Evolutionary conservation across 1,140 invertebrate genomes (phyloP).

Genomic region (Colletes gigas): DNA sequence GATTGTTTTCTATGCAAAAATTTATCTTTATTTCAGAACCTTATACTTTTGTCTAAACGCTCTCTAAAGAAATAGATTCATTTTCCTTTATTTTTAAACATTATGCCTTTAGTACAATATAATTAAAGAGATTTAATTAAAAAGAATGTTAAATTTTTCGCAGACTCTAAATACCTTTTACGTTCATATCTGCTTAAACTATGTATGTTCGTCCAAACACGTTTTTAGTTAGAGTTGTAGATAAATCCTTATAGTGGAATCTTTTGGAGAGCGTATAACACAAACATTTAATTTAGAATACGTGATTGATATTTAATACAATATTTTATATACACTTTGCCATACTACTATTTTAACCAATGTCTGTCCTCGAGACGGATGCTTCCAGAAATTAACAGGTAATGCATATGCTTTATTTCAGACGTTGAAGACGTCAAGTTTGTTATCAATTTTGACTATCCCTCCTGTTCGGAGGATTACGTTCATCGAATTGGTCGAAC

Average conservation of each 20-base stretch:
- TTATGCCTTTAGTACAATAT: neutral
- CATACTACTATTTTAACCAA: conserved; percentile 57
- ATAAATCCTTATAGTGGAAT: neutral
- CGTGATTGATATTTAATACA: conserved; percentile 28
- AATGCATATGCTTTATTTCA: conserved; percentile 81
- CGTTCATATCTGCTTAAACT: neutral
- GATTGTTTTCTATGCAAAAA: conserved; percentile 21
- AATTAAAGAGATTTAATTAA: neutral
- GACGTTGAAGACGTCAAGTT: conserved; percentile 99
- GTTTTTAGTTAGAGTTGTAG: neutral
- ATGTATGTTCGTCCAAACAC: conserved; percentile 5
- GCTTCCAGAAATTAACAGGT: neutral
- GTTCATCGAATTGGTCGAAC: conserved; percentile 99
- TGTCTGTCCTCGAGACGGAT: conserved; percentile 50
- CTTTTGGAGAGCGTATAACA: conserved; percentile 50
- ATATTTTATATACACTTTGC: conserved; percentile 45
- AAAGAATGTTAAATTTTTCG: too few relatives aligned
- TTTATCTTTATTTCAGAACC: conserved; percentile 53
- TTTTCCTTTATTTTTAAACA: neutral
- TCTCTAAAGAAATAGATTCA: conserved; percentile 54
- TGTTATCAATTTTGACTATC: conserved; percentile 99
- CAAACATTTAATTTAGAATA: conserved; percentile 35
- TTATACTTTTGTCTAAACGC: conserved; percentile 47
- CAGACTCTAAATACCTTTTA: neutral
- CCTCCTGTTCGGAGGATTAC: conserved; percentile 99